Evolutionary conservation across 2,888 invertebrate species (phyloP).

Genomic region (Dendrolimus pini): DNA sequence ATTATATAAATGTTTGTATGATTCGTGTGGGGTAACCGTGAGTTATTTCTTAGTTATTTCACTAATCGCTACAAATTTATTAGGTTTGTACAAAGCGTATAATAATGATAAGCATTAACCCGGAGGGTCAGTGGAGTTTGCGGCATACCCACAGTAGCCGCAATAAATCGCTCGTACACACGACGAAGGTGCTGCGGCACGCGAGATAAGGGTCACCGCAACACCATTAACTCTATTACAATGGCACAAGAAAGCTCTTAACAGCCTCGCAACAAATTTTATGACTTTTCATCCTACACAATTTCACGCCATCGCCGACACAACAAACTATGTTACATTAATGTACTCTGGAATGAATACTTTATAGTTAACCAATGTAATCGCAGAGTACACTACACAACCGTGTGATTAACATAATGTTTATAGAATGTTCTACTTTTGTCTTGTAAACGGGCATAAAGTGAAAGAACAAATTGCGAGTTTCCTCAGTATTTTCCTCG

Average conservation of each 20-base stretch:
- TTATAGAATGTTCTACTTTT: slow-evolving; percentile 75
- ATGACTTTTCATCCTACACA: slow-evolving; percentile 37
- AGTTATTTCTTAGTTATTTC: not conserved
- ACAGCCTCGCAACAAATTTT: slow-evolving; percentile 29
- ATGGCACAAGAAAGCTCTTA: slow-evolving; percentile 31
- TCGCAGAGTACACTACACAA: slow-evolving; percentile 32
- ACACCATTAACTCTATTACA: slow-evolving; percentile 52
- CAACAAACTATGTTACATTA: slow-evolving; percentile 8
- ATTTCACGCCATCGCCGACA: slow-evolving; percentile 23
- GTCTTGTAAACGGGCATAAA: slow-evolving; percentile 78
- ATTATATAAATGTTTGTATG: no score
- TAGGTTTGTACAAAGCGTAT: slow-evolving; percentile 2
- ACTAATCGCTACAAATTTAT: not conserved
- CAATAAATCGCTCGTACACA: slow-evolving; percentile 60
- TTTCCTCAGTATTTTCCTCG: slow-evolving; percentile 77
- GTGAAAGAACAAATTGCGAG: slow-evolving; percentile 78
- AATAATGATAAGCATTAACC: slow-evolving; percentile 33
- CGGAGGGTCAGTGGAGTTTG: slow-evolving; percentile 21
- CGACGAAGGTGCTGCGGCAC: slow-evolving; percentile 44
- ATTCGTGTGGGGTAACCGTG: not conserved
- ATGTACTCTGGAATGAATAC: slow-evolving; percentile 4
- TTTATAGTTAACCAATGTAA: slow-evolving; percentile 16
- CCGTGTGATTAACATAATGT: slow-evolving; percentile 74
- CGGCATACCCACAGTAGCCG: slow-evolving; percentile 19
- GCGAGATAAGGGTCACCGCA: slow-evolving; percentile 63